These are phyloP conservation scores for Andricus quercusramuli DNA, from an alignment of 2,888 invertebrate genomes.

Conservation along the genomic window DNA sequence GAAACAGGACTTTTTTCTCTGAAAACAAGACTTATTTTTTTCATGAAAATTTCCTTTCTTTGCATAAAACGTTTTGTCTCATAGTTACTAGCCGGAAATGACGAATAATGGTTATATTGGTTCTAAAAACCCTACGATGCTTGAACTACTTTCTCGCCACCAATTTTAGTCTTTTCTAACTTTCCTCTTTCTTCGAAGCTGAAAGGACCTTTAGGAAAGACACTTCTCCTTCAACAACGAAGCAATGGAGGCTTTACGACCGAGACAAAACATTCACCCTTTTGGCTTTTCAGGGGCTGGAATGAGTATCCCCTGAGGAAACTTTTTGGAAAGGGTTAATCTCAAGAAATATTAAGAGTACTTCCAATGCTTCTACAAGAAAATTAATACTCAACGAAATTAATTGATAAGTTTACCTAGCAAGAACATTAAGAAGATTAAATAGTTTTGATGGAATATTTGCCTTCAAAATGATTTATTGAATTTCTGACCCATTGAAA, in stretches of 20 bases:
- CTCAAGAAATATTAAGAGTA: neutral
- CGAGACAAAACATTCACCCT: constrained; percentile 24
- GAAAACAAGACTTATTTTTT: no score
- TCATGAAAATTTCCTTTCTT: no score
- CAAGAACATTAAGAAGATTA: no score
- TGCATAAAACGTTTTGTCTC: neutral
- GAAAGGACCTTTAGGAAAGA: constrained; percentile 17
- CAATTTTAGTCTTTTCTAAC: constrained; percentile 20
- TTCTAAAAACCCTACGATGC: neutral
- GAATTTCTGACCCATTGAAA: no score
- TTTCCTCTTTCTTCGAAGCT: constrained; percentile 8
- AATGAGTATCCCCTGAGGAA: neutral
- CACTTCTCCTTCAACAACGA: constrained; percentile 15
- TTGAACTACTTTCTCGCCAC: constrained; percentile 23
- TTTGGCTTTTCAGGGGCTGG: neutral
- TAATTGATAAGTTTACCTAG: neutral
- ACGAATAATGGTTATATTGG: neutral
- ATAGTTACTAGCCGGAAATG: neutral
- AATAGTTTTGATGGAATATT: no score
- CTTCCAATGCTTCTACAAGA: neutral
- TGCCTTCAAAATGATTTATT: no score
- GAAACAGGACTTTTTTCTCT: no score
- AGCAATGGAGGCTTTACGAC: constrained; percentile 4
- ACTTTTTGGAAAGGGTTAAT: constrained; percentile 3
- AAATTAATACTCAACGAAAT: neutral